Conservation (phyloP, 2,888 invertebrate species). For the Hemaris fuciformis region DNA sequence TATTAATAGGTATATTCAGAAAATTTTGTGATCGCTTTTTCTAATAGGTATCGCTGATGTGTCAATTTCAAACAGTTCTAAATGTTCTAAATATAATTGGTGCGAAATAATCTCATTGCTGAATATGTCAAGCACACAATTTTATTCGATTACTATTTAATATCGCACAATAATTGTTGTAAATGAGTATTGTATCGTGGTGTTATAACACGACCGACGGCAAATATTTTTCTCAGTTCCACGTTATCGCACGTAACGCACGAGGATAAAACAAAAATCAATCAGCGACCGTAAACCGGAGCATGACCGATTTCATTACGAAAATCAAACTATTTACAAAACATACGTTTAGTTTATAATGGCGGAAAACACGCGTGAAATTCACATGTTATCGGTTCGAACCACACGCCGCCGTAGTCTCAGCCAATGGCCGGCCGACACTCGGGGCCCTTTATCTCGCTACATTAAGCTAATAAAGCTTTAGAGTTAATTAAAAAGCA, state of each 20-base stretch:
- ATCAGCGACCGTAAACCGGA: conserved; percentile 48
- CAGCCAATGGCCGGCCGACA: background rate
- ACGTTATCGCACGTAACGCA: conserved; percentile 30
- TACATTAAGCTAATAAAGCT: conserved; percentile 80
- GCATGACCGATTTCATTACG: conserved; percentile 72
- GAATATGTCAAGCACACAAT: too few relatives aligned
- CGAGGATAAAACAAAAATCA: conserved; percentile 58
- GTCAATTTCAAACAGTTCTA: too few relatives aligned
- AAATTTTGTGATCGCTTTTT: too few relatives aligned
- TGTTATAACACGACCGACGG: background rate
- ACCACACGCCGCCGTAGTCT: conserved; percentile 11
- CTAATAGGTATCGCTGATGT: too few relatives aligned
- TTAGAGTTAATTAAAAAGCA: conserved; percentile 79
- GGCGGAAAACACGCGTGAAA: conserved; percentile 76
- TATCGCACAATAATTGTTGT: background rate
- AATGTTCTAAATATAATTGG: too few relatives aligned
- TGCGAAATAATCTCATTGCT: too few relatives aligned
- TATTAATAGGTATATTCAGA: too few relatives aligned
- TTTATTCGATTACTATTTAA: background rate
- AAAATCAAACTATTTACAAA: conserved; percentile 77
- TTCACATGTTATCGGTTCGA: conserved; percentile 66
- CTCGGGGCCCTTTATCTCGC: conserved; percentile 53
- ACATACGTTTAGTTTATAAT: conserved; percentile 74
- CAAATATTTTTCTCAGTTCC: conserved; percentile 3
- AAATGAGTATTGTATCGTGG: background rate